A percentile compares a stretch with the other conserved stretches of the same genome.
These are phyloP conservation scores for Cryptoblepharus egeriae DNA, from an alignment of 2,797 vertebrate genomes.

Conservation along the genomic window DNA sequence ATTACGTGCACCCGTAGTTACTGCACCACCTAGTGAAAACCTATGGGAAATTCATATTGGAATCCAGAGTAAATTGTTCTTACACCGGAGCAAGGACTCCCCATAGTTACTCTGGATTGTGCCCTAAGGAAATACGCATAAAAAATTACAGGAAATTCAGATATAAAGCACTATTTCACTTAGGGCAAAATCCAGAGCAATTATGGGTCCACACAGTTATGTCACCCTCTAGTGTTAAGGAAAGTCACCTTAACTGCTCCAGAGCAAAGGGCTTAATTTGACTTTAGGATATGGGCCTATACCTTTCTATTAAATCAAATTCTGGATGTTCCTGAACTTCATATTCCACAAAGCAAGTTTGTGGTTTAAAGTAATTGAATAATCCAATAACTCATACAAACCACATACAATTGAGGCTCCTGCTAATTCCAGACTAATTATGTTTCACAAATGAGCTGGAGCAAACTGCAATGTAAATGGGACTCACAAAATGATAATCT, in stretches of 20 bases:
- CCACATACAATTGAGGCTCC: constrained; percentile 51
- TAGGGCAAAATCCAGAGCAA: too few species aligned
- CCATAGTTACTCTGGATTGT: too few species aligned
- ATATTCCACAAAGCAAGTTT: constrained; percentile 34
- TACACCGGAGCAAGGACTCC: too few species aligned
- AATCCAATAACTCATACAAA: constrained; percentile 62
- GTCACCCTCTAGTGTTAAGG: too few species aligned
- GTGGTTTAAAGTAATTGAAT: constrained; percentile 57
- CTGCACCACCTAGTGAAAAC: too few species aligned
- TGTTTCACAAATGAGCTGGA: constrained; percentile 59
- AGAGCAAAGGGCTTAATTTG: too few species aligned
- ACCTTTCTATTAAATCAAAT: constrained; percentile 37
- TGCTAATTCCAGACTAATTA: constrained; percentile 62
- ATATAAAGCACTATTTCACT: rapidly evolving
- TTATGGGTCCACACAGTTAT: too few species aligned
- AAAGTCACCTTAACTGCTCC: too few species aligned
- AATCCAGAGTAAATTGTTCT: too few species aligned
- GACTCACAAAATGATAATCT: constrained; percentile 50
- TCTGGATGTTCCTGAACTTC: constrained; percentile 49
- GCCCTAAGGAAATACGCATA: constrained; percentile 1
- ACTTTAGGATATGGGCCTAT: too few species aligned
- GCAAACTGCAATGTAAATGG: constrained; percentile 62
- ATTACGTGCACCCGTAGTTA: too few species aligned
- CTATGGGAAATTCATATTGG: too few species aligned
- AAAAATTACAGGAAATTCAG: neutral